Percentiles rank a stretch among this genome's conserved stretches.
phyloP scores from a whole-genome alignment of 2,113 vertebrate species.

The Illadopsis cleaveri region DNA sequence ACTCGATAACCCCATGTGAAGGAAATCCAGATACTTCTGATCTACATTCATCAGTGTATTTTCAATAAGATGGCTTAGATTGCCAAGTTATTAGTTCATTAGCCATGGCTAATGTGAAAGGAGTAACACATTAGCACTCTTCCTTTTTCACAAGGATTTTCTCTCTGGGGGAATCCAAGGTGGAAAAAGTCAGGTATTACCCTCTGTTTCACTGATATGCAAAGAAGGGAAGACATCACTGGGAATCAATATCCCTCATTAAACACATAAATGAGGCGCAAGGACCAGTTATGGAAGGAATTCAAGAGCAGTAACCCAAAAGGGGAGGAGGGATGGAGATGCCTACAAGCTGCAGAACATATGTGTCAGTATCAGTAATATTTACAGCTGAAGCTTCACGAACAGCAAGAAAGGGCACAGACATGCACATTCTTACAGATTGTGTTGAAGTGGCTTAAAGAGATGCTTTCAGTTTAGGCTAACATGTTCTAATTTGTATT shows the following conservation, averaged over 20 bases:
- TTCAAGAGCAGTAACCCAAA: background rate
- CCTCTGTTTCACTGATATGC: background rate
- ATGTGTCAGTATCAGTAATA: constrained; percentile 43
- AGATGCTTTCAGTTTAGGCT: constrained; percentile 52
- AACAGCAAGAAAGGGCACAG: constrained; percentile 49
- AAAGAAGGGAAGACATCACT: background rate
- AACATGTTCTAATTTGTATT: constrained; percentile 49
- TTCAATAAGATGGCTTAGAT: background rate
- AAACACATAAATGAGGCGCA: background rate
- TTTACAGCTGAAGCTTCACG: constrained; percentile 19
- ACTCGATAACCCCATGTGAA: background rate
- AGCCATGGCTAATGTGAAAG: background rate
- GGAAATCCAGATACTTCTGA: background rate
- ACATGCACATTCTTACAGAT: constrained; percentile 42
- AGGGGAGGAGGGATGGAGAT: background rate
- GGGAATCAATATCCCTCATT: background rate
- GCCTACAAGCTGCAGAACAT: constrained; percentile 40
- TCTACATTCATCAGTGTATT: background rate
- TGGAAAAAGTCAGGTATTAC: background rate
- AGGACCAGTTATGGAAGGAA: background rate
- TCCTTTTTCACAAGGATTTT: background rate
- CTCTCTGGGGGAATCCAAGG: background rate
- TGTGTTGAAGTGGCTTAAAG: constrained; percentile 45
- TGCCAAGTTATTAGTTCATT: background rate
- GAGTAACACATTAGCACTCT: background rate